These are phyloP conservation scores for Gephyroberyx darwinii DNA, from an alignment of 2,797 vertebrate species.

Conservation along the genomic window DNA sequence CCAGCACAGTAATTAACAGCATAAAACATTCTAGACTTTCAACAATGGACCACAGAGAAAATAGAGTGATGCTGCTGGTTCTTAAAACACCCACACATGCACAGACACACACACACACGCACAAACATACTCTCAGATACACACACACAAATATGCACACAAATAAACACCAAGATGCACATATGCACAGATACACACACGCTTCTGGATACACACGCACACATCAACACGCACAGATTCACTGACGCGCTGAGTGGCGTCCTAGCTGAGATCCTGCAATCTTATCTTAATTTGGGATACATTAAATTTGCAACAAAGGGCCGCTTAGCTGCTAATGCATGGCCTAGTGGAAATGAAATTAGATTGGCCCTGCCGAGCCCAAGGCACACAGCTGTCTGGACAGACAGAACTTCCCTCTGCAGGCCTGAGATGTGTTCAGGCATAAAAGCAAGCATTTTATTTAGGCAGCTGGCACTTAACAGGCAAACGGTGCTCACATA, in stretches of 20 bases:
- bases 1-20: slow-evolving; percentile 1
- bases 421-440: slow-evolving; percentile 52
- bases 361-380: slow-evolving; percentile 33
- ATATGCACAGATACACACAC: slow-evolving; percentile 11
- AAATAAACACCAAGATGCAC: slow-evolving; percentile 3
- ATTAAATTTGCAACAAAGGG: slow-evolving; percentile 47
- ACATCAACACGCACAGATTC: neutral
- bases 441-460: slow-evolving; percentile 51
- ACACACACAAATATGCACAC: slow-evolving; percentile 1
- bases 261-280: slow-evolving; percentile 21
- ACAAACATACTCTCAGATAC: neutral
- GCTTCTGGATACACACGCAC: neutral
- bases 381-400: slow-evolving; percentile 59
- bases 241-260: neutral
- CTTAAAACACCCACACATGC: slow-evolving; percentile 34
- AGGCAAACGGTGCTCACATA: slow-evolving; percentile 36
- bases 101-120: slow-evolving; percentile 8
- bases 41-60: slow-evolving; percentile 14
- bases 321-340: slow-evolving; percentile 43
- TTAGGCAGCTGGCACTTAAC: slow-evolving; percentile 56
- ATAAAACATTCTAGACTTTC: slow-evolving; percentile 16
- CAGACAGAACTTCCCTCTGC: slow-evolving; percentile 44
- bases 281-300: slow-evolving; percentile 44
- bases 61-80: slow-evolving; percentile 29
- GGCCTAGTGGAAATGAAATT: slow-evolving; percentile 54